Conservation (phyloP, 64 coral and sea anemone species). For the Anthopleura sola region DNA sequence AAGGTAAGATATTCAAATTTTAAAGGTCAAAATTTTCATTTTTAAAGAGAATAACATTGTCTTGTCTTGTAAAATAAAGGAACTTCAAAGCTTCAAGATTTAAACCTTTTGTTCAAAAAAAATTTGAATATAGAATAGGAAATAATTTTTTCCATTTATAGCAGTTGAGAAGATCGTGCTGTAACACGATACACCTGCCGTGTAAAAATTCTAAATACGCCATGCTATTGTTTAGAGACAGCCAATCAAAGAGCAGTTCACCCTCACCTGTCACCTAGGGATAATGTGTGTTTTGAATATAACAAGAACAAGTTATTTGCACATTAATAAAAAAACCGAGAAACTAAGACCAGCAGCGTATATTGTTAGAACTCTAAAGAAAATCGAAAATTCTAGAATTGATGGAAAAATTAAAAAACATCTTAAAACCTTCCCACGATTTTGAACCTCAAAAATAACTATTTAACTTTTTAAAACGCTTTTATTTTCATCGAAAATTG, state of each 20-base stretch:
- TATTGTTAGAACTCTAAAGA: not conserved
- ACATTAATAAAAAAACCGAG: not conserved
- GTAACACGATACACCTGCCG: not conserved
- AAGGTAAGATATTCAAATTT: too few relatives aligned
- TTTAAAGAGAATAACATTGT: too few relatives aligned
- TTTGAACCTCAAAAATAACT: not conserved
- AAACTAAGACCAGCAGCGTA: not conserved
- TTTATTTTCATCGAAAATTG: too few relatives aligned
- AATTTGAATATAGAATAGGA: too few relatives aligned
- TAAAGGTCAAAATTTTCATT: too few relatives aligned
- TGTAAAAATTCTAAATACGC: too few relatives aligned
- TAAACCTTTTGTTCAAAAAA: too few relatives aligned
- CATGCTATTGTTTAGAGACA: not conserved
- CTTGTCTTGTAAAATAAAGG: too few relatives aligned
- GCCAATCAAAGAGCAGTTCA: not conserved
- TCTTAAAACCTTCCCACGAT: not conserved
- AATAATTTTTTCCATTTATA: too few relatives aligned
- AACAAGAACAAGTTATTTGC: not conserved
- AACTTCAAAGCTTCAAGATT: too few relatives aligned
- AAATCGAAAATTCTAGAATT: not conserved
- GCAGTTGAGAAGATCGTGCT: not conserved
- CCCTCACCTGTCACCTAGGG: not conserved
- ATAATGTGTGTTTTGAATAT: slow-evolving; percentile 4
- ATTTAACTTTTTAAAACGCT: too few relatives aligned
- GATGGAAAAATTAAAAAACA: too few relatives aligned